Evolutionary conservation across 2,797 vertebrate genomes (phyloP), one percentile per base, ranked within the genome.

Genomic region (Cyclura pinguis): DNA sequence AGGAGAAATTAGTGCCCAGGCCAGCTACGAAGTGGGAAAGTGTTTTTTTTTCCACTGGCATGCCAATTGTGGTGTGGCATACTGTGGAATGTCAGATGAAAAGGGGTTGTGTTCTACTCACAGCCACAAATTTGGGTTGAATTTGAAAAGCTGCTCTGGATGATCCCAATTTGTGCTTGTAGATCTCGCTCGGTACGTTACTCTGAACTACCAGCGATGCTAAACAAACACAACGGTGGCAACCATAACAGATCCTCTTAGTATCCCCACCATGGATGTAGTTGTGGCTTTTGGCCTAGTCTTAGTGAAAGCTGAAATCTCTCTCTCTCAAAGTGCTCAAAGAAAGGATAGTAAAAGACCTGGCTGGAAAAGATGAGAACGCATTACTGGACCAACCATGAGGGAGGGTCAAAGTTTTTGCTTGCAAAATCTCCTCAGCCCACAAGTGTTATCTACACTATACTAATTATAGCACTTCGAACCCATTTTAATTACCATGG

Each of bases 1-100:
- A 29, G 0, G 8, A 67, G 1, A 0, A 4, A 35, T n/a, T 1
- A 18, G 67, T 1, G 74, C 80, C 0, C 69, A 59, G n/a, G 67
- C 32, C 77, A 59, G 50, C 27, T 52, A 20, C 1, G n/a, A 77
- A n/a, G 22, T 38, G 27, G 10, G 20, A 67, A 73, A 1, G 2
- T 0, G 1, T 1, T 1, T 20, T 35, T 67, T 9, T 47, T 47
- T 47, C 42, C 42, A n/a, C 6, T 42, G 32, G 57, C 67, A 8
- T 10, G 32, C n/a, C 73, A 29, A 29, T 59, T 8, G 29, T 1
- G 13, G 13, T 69, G 29, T 12, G 2, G 27, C 67, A 42, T 80
- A 0, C 0, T 72, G 78, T 2, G 7, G 3, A 16, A 38, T 24
- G 62, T n/a, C 47, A 62, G 42, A 27, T 24, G 32, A 4, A 73